These are phyloP conservation scores for Trachurus trachurus DNA, from an alignment of 2,797 vertebrate genomes.

Conservation along the genomic window DNA sequence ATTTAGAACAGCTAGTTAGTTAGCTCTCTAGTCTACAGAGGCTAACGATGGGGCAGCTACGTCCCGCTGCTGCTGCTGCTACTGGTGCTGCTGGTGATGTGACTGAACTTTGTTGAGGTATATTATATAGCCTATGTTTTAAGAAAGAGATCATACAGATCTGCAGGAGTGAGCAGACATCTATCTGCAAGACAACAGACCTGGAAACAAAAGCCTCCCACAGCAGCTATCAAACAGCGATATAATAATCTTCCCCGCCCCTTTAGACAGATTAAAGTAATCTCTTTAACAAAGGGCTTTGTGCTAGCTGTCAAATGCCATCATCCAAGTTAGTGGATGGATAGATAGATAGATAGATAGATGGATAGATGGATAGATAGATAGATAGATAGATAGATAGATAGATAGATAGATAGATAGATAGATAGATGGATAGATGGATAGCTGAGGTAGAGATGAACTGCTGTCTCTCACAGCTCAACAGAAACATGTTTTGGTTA, in stretches of 20 bases:
- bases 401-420: neutral
- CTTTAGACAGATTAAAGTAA: slow-evolving; percentile 77
- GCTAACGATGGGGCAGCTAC: slow-evolving; percentile 64
- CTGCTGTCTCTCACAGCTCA: neutral
- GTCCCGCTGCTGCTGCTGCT: neutral
- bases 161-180: neutral
- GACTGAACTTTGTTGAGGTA: slow-evolving; percentile 53
- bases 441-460: neutral
- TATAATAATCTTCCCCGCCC: slow-evolving; percentile 57
- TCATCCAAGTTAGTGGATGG: slow-evolving; percentile 32
- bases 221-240: slow-evolving; percentile 42
- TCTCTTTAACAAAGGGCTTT: slow-evolving; percentile 84
- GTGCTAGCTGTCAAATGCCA: slow-evolving; percentile 74
- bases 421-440: neutral
- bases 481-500: slow-evolving; percentile 4
- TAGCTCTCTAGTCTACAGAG: slow-evolving; percentile 39
- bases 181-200: slow-evolving; percentile 14
- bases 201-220: slow-evolving; percentile 44
- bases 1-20: slow-evolving; percentile 41
- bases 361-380: neutral
- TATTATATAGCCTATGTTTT: slow-evolving; percentile 22
- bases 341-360: neutral
- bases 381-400: neutral
- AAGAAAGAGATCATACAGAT: neutral
- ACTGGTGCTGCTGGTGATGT: slow-evolving; percentile 20